Evolutionary conservation across 2,888 invertebrate genomes (phyloP).

Genomic region (Ectobius pallidus): DNA sequence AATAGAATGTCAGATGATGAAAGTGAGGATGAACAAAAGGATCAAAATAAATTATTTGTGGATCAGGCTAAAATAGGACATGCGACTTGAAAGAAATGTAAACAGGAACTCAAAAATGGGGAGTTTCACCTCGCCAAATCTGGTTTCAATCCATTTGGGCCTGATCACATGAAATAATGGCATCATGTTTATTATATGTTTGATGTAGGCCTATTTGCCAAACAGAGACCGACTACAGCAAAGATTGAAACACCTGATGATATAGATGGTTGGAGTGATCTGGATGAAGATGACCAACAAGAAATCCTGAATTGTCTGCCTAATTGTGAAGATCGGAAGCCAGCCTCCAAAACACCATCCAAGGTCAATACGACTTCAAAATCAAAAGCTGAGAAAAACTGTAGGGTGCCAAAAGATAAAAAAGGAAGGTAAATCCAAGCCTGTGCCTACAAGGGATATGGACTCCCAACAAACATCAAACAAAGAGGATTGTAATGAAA

Average conservation of each 20-base stretch:
- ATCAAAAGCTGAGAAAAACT: too few species aligned
- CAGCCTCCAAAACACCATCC: too few species aligned
- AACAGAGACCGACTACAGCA: slow-evolving; percentile 81
- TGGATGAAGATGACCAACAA: slow-evolving; percentile 71
- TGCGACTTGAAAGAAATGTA: slow-evolving; percentile 87
- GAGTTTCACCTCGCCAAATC: slow-evolving; percentile 78
- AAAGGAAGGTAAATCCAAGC: too few species aligned
- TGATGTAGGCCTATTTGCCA: slow-evolving; percentile 75
- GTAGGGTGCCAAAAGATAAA: too few species aligned
- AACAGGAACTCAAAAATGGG: slow-evolving; percentile 74
- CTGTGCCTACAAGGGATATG: too few species aligned
- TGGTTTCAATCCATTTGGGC: slow-evolving; percentile 76
- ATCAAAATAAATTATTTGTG: slow-evolving; percentile 66
- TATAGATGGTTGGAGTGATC: slow-evolving; percentile 74
- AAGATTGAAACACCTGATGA: slow-evolving; percentile 78
- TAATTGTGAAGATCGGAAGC: slow-evolving; percentile 47
- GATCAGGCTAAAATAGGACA: slow-evolving; percentile 83
- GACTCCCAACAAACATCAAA: too few species aligned
- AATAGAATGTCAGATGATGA: slow-evolving; percentile 54
- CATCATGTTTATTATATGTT: slow-evolving; percentile 81
- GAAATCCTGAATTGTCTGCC: slow-evolving; percentile 57
- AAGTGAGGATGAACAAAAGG: not conserved
- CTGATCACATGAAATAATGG: slow-evolving; percentile 82
- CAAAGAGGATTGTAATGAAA: too few species aligned
- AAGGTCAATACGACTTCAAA: too few species aligned